A percentile compares a stretch with the other conserved stretches of the same genome.
Evolutionary conservation across 2,888 invertebrate species (phyloP).

Genomic region (Argyresthia goedartella): DNA sequence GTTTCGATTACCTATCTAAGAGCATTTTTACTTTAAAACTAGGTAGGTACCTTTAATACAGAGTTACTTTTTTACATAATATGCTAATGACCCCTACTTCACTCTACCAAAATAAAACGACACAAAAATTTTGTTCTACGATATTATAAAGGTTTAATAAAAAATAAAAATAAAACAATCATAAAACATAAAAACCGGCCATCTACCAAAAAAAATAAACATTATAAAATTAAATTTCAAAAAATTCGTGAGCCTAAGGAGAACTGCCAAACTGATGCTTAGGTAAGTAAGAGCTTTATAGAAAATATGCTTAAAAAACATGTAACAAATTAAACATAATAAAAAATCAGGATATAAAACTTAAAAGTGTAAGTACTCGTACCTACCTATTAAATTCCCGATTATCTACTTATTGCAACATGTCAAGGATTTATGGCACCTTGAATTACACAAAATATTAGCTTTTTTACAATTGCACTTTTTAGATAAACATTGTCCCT

Average conservation of each 20-base stretch:
- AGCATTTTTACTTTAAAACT: too few species aligned
- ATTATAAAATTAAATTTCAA: background rate
- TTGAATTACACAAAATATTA: slow-evolving; percentile 6
- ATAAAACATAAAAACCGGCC: background rate
- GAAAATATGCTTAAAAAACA: slow-evolving; percentile 1
- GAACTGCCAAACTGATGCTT: background rate
- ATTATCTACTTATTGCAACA: slow-evolving; percentile 5
- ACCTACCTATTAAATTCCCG: background rate
- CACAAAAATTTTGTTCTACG: slow-evolving; percentile 2
- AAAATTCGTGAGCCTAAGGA: background rate
- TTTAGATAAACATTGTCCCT: slow-evolving; percentile 9
- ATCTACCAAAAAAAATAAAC: background rate
- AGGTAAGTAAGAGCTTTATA: background rate
- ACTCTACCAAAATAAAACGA: slow-evolving; percentile 5
- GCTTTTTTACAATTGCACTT: slow-evolving; percentile 11
- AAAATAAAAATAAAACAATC: background rate
- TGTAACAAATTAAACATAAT: slow-evolving; percentile 2
- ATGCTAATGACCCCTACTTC: background rate
- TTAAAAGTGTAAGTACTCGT: background rate
- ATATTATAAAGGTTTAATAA: slow-evolving; percentile 2
- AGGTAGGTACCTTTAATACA: slow-evolving; percentile 3
- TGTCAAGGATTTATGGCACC: slow-evolving; percentile 4
- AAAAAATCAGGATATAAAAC: background rate
- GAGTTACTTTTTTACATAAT: slow-evolving; percentile 1
- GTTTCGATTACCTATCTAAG: background rate